Conservation (phyloP, 2,797 vertebrate species). For the Microctenopoma stevenorrisi region DNA sequence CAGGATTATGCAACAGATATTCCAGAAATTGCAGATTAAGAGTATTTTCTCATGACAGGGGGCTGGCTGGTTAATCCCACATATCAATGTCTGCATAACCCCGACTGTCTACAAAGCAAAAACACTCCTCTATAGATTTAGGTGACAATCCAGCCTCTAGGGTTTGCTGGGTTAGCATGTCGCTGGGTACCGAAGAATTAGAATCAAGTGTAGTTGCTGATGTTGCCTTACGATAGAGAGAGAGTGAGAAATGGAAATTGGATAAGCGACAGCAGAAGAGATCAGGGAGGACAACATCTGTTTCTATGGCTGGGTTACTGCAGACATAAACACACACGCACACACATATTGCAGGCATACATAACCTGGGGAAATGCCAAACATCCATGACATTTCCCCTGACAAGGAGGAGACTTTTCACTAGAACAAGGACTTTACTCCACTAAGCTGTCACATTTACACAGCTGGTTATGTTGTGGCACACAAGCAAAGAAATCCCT, state of each 20-base stretch:
- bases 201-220: constrained; percentile 15
- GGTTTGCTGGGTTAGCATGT: constrained; percentile 7
- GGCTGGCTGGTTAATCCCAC: constrained; percentile 60
- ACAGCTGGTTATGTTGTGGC: not conserved
- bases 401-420: constrained; percentile 54
- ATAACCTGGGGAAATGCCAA: constrained; percentile 56
- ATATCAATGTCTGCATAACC: constrained; percentile 42
- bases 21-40: constrained; percentile 71
- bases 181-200: constrained; percentile 10
- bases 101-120: constrained; percentile 22
- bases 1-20: constrained; percentile 72
- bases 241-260: not conserved
- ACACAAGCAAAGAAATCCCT: not conserved
- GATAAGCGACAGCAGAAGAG: constrained; percentile 14
- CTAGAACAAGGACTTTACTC: constrained; percentile 33
- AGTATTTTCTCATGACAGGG: constrained; percentile 26
- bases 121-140: constrained; percentile 1
- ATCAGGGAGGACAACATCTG: constrained; percentile 29
- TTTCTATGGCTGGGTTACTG: constrained; percentile 35
- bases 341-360: constrained; percentile 1
- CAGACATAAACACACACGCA: constrained; percentile 11
- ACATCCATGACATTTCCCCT: constrained; percentile 55
- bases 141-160: constrained; percentile 20
- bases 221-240: not conserved
- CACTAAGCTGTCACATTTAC: constrained; percentile 1